These are phyloP conservation scores for Heliocidaris erythrogramma DNA, from an alignment of 35 echinoderm and acorn worm species.

Conservation along the genomic window DNA sequence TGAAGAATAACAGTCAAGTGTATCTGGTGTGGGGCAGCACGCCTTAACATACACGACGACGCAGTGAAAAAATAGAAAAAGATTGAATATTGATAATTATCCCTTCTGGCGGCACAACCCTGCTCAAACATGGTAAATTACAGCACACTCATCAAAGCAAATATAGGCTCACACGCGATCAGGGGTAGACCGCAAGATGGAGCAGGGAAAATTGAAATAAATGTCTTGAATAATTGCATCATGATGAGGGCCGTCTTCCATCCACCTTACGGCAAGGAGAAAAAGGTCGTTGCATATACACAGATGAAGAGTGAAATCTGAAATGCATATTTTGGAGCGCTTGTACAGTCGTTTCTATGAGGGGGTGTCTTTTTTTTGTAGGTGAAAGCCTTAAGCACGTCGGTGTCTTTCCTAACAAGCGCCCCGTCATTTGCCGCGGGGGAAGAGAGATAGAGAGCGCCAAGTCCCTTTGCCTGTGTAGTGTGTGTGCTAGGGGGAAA, in stretches of 20 bases:
- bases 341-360: background rate
- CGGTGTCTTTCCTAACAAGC: background rate
- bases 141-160: background rate
- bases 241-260: background rate
- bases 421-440: slow-evolving; percentile 40
- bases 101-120: background rate
- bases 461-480: background rate
- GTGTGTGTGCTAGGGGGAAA: slow-evolving; percentile 21
- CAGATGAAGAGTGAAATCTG: background rate
- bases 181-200: background rate
- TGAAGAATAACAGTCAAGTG: background rate
- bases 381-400: slow-evolving; percentile 5
- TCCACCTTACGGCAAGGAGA: background rate
- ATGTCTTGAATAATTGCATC: slow-evolving; percentile 39
- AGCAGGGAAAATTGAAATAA: slow-evolving; percentile 11
- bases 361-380: background rate
- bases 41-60: background rate
- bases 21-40: background rate
- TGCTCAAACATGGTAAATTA: slow-evolving; percentile 13
- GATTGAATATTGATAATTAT: background rate
- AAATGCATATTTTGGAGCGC: slow-evolving; percentile 31
- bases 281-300: background rate
- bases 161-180: slow-evolving; percentile 5
- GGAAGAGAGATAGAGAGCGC: background rate
- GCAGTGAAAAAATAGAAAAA: background rate